phyloP scores from a whole-genome alignment of 2,113 vertebrate species.

The Galeopterus variegatus region DNA sequence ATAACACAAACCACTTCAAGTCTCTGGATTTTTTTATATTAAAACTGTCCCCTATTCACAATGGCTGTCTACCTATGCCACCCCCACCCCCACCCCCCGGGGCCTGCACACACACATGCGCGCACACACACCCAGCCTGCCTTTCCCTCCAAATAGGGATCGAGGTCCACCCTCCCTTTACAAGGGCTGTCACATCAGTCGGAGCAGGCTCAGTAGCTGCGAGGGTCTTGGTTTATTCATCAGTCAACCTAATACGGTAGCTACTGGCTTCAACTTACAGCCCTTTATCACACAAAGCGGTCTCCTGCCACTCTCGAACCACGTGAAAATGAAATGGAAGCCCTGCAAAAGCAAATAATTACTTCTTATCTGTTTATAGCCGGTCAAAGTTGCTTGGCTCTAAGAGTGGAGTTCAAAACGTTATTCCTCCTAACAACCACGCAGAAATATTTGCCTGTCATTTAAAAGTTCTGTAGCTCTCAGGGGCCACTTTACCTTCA shows the following conservation, averaged over 20 bases:
- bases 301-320: not conserved
- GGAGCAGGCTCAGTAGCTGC: not conserved
- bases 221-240: not conserved
- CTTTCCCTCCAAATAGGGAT: not conserved
- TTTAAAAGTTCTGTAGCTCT: not conserved
- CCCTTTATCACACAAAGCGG: not conserved
- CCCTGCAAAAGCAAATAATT: constrained; percentile 20
- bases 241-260: not conserved
- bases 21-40: not conserved
- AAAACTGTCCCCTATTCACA: constrained; percentile 6
- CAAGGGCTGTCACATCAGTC: not conserved
- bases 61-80: no score
- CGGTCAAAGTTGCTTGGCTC: not conserved
- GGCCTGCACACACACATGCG: no score
- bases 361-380: not conserved
- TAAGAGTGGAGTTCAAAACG: constrained; percentile 26
- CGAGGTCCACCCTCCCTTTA: rapidly evolving
- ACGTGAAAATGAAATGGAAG: not conserved
- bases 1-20: not conserved
- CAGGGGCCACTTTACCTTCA: not conserved
- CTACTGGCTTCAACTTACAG: not conserved
- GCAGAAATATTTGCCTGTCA: not conserved
- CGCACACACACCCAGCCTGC: no score
- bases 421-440: not conserved
- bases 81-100: no score